These are phyloP conservation scores for Trematocara stigmaticum DNA, from an alignment of 2,113 vertebrate genomes.

Conservation along the genomic window DNA sequence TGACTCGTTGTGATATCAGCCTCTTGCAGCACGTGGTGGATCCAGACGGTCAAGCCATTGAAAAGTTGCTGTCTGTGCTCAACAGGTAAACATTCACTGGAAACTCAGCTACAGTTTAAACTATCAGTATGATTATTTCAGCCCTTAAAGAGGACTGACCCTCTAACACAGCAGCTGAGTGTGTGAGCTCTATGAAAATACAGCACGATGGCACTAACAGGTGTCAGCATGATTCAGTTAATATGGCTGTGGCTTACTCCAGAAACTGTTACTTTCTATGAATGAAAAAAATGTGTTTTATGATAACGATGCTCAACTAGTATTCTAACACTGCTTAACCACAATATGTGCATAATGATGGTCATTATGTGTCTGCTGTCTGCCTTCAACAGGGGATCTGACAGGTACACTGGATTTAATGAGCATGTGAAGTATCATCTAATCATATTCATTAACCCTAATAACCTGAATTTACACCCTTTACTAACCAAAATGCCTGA, in stretches of 20 bases:
- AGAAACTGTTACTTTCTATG: not conserved
- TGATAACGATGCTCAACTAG: not conserved
- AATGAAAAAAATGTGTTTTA: not conserved
- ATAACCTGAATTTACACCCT: not conserved
- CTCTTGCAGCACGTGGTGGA: slow-evolving; percentile 53
- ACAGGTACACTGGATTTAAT: slow-evolving; percentile 49
- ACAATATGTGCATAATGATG: not conserved
- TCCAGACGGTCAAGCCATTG: not conserved
- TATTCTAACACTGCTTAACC: not conserved
- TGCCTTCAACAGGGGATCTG: slow-evolving; percentile 40
- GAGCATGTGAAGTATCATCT: not conserved
- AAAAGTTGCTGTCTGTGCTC: not conserved
- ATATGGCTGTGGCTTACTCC: not conserved
- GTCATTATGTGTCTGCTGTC: slow-evolving; percentile 12
- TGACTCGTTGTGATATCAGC: slow-evolving; percentile 54
- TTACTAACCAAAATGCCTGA: slow-evolving; percentile 6
- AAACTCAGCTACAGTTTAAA: not conserved
- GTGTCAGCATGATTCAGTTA: not conserved
- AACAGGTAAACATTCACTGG: slow-evolving; percentile 36
- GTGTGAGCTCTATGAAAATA: not conserved
- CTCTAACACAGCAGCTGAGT: not conserved
- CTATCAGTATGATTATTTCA: not conserved
- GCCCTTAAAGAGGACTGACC: not conserved
- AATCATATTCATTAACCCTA: not conserved
- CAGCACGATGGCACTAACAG: rapidly evolving